A percentile compares a stretch with the other conserved stretches of the same genome.
These are phyloP conservation scores for Brachionichthys hirsutus DNA, from an alignment of 2,113 vertebrate genomes.

Conservation along the genomic window DNA sequence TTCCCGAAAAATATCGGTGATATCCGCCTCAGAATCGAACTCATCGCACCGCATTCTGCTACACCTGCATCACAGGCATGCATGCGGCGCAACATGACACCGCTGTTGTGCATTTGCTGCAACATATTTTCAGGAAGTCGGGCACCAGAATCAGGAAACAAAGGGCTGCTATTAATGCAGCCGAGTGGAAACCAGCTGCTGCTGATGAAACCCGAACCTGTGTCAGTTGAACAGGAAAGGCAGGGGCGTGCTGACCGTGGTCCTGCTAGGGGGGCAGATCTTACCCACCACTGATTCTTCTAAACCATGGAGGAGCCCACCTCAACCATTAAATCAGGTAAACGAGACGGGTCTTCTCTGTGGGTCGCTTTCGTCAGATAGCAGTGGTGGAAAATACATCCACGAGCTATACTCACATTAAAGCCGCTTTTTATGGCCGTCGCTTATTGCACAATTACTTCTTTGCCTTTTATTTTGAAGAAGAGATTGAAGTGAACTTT, in stretches of 20 bases:
- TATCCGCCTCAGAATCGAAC: too few relatives aligned
- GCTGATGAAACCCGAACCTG: conserved; percentile 40
- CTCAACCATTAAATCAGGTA: conserved; percentile 49
- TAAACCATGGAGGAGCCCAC: conserved; percentile 58
- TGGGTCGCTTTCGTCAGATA: background rate
- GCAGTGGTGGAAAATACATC: background rate
- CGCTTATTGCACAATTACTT: background rate
- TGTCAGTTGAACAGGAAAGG: conserved; percentile 14
- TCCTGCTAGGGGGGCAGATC: too few relatives aligned
- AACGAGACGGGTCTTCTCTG: conserved; percentile 2
- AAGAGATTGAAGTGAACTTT: too few relatives aligned
- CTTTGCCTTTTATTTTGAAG: background rate
- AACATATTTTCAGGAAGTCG: conserved; percentile 81
- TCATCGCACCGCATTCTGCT: too few relatives aligned
- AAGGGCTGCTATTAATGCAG: conserved; percentile 73
- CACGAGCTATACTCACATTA: background rate
- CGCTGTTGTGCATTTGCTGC: conserved; percentile 60
- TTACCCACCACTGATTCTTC: background rate
- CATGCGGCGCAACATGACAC: conserved; percentile 15
- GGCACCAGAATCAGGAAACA: conserved; percentile 78
- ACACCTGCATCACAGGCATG: too few relatives aligned
- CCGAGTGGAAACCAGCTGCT: conserved; percentile 25
- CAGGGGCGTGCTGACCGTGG: background rate
- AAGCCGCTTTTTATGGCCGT: background rate
- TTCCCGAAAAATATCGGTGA: too few relatives aligned